Conservation (phyloP, 2,888 invertebrate genomes). For the Poecilobothrus nobilitatus region DNA sequence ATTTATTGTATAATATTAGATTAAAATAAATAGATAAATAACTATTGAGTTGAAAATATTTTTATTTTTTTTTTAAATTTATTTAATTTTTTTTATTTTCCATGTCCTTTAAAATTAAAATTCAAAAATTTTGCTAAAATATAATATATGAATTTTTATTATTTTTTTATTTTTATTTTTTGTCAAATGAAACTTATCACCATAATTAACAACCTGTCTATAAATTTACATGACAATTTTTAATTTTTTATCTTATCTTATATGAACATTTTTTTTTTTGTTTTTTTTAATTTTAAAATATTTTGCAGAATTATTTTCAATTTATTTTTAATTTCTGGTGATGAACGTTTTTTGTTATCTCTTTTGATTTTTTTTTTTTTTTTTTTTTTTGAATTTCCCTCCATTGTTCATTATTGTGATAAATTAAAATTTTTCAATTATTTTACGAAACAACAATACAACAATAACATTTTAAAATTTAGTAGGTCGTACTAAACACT, state of each 20-base stretch:
- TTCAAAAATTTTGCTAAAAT: too few relatives aligned
- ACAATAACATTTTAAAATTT: background rate
- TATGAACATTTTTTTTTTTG: background rate
- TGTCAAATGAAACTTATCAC: background rate
- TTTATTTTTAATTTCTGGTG: background rate
- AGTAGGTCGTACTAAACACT: background rate
- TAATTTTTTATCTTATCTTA: background rate
- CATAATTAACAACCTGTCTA: slow-evolving; percentile 3
- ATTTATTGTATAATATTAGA: too few relatives aligned
- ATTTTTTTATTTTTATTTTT: too few relatives aligned
- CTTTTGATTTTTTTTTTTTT: background rate
- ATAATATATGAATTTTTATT: too few relatives aligned
- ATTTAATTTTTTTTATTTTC: too few relatives aligned
- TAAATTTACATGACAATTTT: background rate
- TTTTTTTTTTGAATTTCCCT: background rate
- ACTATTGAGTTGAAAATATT: too few relatives aligned
- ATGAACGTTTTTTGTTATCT: background rate
- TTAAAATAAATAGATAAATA: too few relatives aligned
- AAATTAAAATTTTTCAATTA: background rate
- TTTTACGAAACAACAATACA: background rate
- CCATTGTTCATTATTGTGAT: background rate
- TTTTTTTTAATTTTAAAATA: background rate
- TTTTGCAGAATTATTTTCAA: background rate
- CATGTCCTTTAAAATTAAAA: too few relatives aligned
- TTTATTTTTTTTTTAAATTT: too few relatives aligned